These are phyloP conservation scores for Himalopsyche anomala DNA, from an alignment of 2,888 invertebrate species.

Conservation along the genomic window DNA sequence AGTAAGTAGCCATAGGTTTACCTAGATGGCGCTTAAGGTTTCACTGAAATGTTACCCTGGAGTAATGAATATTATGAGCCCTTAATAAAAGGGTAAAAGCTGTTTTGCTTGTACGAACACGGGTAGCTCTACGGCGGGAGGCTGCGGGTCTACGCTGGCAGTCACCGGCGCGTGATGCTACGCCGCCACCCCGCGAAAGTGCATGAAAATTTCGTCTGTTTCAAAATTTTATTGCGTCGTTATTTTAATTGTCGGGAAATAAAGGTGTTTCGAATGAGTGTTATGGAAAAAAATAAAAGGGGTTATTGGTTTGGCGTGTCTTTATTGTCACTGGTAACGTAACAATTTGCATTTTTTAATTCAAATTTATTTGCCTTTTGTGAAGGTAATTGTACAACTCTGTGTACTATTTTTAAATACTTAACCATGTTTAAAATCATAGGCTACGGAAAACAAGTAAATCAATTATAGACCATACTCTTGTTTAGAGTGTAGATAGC, in stretches of 20 bases:
- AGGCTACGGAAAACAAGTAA: too few relatives aligned
- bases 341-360: neutral
- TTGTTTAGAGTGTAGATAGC: too few relatives aligned
- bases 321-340: neutral
- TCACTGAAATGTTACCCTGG: conserved; percentile 62
- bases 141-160: neutral
- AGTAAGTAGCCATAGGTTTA: conserved; percentile 68
- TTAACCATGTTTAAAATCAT: too few relatives aligned
- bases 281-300: neutral
- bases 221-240: conserved; percentile 14
- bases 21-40: conserved; percentile 66
- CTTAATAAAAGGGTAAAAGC: conserved; percentile 56
- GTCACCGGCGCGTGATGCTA: neutral
- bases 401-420: too few relatives aligned
- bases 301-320: neutral
- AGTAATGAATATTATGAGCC: conserved; percentile 63
- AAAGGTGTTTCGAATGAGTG: conserved; percentile 11
- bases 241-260: conserved; percentile 25
- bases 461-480: too few relatives aligned
- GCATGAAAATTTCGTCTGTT: conserved; percentile 25
- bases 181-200: neutral
- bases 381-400: too few relatives aligned
- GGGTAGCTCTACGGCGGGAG: neutral
- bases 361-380: too few relatives aligned
- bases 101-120: conserved; percentile 52